Base-by-base conservation (phyloP, 2,113 vertebrate genomes). In the Bettongia penicillata region DNA sequence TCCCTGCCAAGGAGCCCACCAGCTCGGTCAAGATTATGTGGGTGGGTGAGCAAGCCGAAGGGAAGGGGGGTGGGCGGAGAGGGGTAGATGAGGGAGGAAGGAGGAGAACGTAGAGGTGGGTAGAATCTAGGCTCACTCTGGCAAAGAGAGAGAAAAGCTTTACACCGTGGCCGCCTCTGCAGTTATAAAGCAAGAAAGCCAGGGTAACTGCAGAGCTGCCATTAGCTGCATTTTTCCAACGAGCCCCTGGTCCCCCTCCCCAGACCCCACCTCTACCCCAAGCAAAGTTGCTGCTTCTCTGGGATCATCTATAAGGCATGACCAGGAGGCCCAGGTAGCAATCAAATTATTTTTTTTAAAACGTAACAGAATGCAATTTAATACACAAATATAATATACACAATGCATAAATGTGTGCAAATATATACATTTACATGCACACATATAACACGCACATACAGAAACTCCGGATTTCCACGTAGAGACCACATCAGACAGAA, bases 191-290 rank as follows among this genome's bases (percentile, higher is more conserved):
- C 97, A 22, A 43, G 97, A 8, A 95, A 95, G 97, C 98, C 92
- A 97, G 96, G 98, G 98, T 98, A 98, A 98, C 99, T 98, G 98
- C 97, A 95, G 93, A 97, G 98, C 98, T 98, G 98, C 98, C 99
- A 98, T 84, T 98, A 98, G 98, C 97, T 84, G 96, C 84, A 26
- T 23, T 50, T 28, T 52, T 51, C 61, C 93, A 92, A 0, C 0
- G 77, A 16, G 52, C 97, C 47, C 96, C 0, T 3, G 43, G 25
- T 0, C 23, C n/a, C 55, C 25, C 47, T 28, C 89, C 47, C 89
- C 47, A 48, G 49, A 90, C 22, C 6, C 53, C 26, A 48, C 26
- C 23, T 8, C 53, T 7, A 25, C 48, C 92, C 94, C 91, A 93
- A 93, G 37, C 84, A 57, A 97, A 98, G 95, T 97, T 95, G 90